These are phyloP conservation scores for Aporrectodea caliginosa DNA, from an alignment of 1,140 invertebrate species.

Conservation along the genomic window DNA sequence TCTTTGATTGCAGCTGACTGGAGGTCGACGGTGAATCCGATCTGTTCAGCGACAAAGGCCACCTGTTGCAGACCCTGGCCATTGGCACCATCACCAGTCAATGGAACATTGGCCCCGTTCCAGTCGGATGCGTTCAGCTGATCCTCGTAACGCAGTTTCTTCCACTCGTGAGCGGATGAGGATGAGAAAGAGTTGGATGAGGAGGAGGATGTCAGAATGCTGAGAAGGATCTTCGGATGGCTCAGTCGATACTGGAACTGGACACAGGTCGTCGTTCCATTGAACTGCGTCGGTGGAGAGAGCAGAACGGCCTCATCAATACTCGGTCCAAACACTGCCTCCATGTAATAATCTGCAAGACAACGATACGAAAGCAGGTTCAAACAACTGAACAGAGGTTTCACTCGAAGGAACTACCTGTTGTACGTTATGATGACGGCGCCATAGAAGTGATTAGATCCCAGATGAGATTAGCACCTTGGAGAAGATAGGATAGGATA, in stretches of 20 bases:
- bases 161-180: not conserved
- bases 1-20: not conserved
- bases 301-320: not conserved
- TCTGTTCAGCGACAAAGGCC: not conserved
- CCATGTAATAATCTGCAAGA: not conserved
- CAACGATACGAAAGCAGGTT: not conserved
- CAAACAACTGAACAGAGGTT: too few species aligned
- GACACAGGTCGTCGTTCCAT: not conserved
- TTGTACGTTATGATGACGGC: too few species aligned
- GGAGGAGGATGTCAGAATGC: not conserved
- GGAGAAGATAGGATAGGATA: not conserved
- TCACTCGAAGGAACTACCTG: too few species aligned
- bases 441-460: too few species aligned
- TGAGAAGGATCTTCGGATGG: not conserved
- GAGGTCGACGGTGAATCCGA: not conserved
- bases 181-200: too few species aligned
- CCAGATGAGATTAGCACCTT: not conserved
- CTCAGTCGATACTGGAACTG: not conserved
- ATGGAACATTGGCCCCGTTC: not conserved
- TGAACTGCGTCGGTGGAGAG: not conserved
- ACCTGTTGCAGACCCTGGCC: not conserved
- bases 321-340: not conserved
- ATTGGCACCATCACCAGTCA: not conserved
- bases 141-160: not conserved
- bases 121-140: not conserved